Conservation (phyloP, 2,888 invertebrate genomes). For the Chrysina gloriosa region DNA sequence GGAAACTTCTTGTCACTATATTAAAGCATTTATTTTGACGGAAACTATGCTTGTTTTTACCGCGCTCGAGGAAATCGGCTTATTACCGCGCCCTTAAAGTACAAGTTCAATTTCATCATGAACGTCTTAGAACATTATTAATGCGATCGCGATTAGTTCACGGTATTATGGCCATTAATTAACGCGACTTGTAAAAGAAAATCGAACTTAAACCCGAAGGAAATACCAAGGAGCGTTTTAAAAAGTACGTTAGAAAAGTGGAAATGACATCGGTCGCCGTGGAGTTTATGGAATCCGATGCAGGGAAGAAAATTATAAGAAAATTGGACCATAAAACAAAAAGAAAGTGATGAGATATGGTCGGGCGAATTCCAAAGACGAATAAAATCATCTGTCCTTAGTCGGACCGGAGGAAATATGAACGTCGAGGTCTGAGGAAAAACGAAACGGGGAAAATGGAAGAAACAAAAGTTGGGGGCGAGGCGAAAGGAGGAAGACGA, state of each 20-base stretch:
- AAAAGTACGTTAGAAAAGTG: neutral
- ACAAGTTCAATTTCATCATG: too few relatives aligned
- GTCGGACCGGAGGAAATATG: conserved; percentile 43
- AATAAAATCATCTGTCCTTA: conserved; percentile 49
- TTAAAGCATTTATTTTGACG: too few relatives aligned
- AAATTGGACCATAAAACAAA: conserved; percentile 42
- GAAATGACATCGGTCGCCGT: neutral
- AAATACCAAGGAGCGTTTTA: neutral
- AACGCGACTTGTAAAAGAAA: neutral
- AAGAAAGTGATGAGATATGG: conserved; percentile 46
- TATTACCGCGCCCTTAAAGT: too few relatives aligned
- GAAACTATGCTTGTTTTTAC: too few relatives aligned
- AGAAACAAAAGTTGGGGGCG: neutral
- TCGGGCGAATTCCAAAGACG: conserved; percentile 48
- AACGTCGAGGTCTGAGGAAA: conserved; percentile 8
- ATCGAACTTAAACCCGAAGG: conserved; percentile 1
- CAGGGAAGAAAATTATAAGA: conserved; percentile 37
- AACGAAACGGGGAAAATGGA: conserved; percentile 26
- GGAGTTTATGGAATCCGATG: conserved; percentile 15
- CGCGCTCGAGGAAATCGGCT: too few relatives aligned
- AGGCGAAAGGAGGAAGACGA: neutral
- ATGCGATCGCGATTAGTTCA: neutral
- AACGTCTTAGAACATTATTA: too few relatives aligned
- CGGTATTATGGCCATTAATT: conserved; percentile 7
- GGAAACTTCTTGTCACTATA: too few relatives aligned